Base-by-base conservation (phyloP, 2,888 invertebrate genomes). In the Anthoptus insignis region DNA sequence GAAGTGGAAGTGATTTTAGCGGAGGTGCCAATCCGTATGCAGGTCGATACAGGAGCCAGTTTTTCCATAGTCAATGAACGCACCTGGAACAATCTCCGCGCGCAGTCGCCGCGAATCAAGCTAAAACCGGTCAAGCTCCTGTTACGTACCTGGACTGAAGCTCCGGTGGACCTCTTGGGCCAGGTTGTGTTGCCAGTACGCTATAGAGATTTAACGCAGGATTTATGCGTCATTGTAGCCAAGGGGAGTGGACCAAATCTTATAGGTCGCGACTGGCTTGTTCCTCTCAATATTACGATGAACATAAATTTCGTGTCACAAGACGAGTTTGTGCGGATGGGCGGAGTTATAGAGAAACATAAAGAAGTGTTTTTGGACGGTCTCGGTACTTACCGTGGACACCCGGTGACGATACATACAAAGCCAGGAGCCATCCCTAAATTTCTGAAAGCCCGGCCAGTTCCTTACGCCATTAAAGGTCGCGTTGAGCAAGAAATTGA, bases 341-440 rank as follows among this genome's bases (percentile, higher is more conserved):
- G 56, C 8, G 21, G 7, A 14, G 22, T 52, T 16, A 53, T 64
- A 7, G 8, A 63, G 3, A 61, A 52, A 27, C 54, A 73, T 50
- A 45, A 37, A 1, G 69, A 73, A 1, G 64, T 75, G 3, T 76
- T 77, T 64, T 66, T 65, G 29, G 72, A 70, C 9, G 64, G 53
- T 7, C 60, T 73, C 14, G 73, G 73, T 22, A 72, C 71, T 39
- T 68, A 71, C 47, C 67, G 42, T 9, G 73, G 75, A 9, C 67
- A 68, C 5, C 71, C 72, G 19, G 72, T 70, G 4, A 59, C 52
- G 29, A 66, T 77, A 47, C 72, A 78, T 27, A 54, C 74, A 22
- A 75, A 73, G 63, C 67, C 68, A 22, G 70, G 59, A 11, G 72
- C 71, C 5, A 68, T 65, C 22, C 75, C 77, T 7, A 75, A 66